Conservation (phyloP, 2,797 vertebrate species). For the Coilia nasus region DNA sequence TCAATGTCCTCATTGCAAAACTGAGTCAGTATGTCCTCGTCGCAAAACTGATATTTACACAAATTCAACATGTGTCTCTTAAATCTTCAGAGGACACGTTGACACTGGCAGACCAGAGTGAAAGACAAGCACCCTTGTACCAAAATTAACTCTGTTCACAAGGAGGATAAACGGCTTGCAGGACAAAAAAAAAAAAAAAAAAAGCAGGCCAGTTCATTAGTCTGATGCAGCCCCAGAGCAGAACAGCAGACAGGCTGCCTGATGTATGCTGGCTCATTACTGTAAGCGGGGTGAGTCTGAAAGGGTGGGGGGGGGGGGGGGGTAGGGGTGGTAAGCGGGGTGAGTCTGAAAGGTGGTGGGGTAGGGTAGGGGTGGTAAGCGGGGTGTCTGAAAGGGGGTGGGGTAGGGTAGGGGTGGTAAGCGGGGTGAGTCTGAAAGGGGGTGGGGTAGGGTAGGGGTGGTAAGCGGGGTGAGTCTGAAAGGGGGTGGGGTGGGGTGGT, state of each 20-base stretch:
- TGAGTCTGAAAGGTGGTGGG: neutral
- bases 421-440: neutral
- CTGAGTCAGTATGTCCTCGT: neutral
- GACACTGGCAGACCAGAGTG: neutral
- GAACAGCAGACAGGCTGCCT: neutral
- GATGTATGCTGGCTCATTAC: conserved; percentile 29
- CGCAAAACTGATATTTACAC: neutral
- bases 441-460: neutral
- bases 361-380: neutral
- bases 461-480: too few relatives aligned
- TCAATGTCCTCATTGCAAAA: neutral
- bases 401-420: neutral
- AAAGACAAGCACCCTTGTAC: neutral
- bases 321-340: neutral
- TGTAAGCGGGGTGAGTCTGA: neutral
- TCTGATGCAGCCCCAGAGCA: conserved; percentile 6
- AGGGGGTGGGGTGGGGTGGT: too few relatives aligned
- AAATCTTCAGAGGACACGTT: neutral
- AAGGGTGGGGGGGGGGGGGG: neutral
- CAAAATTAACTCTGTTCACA: conserved; percentile 20
- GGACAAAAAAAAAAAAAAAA: neutral
- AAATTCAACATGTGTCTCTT: neutral
- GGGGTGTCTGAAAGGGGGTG: neutral
- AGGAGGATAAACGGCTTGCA: neutral
- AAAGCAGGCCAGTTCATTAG: conserved; percentile 18